Conservation (phyloP, 2,113 vertebrate species). For the Sarotherodon lohbergeri region DNA sequence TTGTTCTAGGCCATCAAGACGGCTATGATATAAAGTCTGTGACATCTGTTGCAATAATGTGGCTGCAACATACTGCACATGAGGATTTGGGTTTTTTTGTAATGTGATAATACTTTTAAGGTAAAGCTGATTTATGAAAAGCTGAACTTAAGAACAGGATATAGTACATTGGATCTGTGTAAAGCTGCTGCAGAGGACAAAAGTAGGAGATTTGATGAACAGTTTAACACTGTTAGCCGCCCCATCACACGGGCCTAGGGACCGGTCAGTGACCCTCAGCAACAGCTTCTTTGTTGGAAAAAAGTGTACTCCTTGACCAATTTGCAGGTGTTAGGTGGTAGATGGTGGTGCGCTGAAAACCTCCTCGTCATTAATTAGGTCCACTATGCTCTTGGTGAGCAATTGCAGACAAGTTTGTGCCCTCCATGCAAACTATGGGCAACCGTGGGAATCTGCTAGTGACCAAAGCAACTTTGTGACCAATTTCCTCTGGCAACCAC, state of each 20-base stretch:
- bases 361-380: neutral
- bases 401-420: neutral
- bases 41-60: neutral
- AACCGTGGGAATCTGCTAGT: neutral
- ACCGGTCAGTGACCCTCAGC: neutral
- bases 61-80: neutral
- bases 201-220: neutral
- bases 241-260: neutral
- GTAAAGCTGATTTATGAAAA: neutral
- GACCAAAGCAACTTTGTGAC: neutral
- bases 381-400: neutral
- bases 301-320: neutral
- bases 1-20: neutral
- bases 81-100: rapidly evolving
- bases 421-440: neutral
- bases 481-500: neutral
- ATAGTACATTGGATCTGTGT: neutral
- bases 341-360: neutral
- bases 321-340: neutral
- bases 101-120: neutral
- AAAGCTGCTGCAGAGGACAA: neutral
- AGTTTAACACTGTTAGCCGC: neutral
- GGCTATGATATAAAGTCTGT: neutral
- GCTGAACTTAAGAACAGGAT: neutral
- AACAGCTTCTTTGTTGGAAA: neutral